phyloP scores from a whole-genome alignment of 2,797 vertebrate species.

The Picus viridis region DNA sequence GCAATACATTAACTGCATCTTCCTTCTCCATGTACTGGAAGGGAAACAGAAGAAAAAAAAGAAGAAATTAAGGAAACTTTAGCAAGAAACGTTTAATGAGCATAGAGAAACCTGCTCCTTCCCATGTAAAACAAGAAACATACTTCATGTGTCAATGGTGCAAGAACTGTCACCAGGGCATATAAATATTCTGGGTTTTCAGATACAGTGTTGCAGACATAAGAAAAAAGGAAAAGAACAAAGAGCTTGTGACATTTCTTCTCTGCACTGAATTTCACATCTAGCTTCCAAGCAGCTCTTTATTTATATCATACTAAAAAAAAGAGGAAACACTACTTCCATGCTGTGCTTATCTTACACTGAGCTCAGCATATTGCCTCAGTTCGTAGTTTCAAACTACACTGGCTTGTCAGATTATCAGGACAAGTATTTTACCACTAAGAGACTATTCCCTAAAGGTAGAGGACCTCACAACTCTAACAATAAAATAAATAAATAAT shows the following conservation, averaged over 20 bases:
- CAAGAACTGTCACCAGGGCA: neutral
- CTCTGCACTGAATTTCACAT: neutral
- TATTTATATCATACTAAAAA: neutral
- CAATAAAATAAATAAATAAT: neutral
- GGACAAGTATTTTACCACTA: neutral
- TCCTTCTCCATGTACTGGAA: constrained; percentile 98
- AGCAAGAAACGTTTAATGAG: neutral
- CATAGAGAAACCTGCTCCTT: neutral
- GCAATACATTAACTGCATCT: constrained; percentile 94
- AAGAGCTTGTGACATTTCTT: neutral
- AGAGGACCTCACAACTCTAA: neutral
- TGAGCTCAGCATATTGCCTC: neutral
- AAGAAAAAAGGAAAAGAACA: neutral
- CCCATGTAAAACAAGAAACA: neutral
- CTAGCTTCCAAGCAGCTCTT: neutral
- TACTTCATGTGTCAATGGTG: neutral
- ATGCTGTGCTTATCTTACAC: neutral
- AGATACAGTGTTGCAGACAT: neutral
- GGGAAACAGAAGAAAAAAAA: neutral
- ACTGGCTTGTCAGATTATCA: neutral
- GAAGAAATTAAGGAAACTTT: neutral
- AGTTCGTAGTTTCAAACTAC: neutral
- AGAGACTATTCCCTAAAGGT: constrained; percentile 1
- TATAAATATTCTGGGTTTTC: neutral
- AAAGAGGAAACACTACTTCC: neutral